These are phyloP conservation scores for human DNA, from an alignment of 2,113 vertebrate species.

Conservation along the genomic window GRCh38 chr7:6539501-6540000, in stretches of 20 bases:
- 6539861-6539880: constrained; percentile 91
- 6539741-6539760: constrained; percentile 89
- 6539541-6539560: not conserved
- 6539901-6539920: not conserved
- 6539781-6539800: constrained; percentile 93
- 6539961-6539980: not conserved
- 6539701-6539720: constrained; percentile 85
- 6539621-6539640: not conserved
- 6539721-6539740: constrained; percentile 92
- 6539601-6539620: not conserved
- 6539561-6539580: not conserved
- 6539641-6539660: not conserved
- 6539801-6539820: constrained; percentile 94
- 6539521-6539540: not conserved
- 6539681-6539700: not conserved
- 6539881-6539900: fast-evolving
- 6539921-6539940: fast-evolving
- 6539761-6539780: constrained; percentile 89
- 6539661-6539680: not conserved
- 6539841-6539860: constrained; percentile 89
- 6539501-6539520: not conserved
- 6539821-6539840: constrained; percentile 90
- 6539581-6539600: not conserved
- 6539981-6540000: not conserved
- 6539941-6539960: not conserved